These are phyloP conservation scores for Strigops habroptila DNA, from an alignment of 2,113 vertebrate species.

Conservation along the genomic window DNA sequence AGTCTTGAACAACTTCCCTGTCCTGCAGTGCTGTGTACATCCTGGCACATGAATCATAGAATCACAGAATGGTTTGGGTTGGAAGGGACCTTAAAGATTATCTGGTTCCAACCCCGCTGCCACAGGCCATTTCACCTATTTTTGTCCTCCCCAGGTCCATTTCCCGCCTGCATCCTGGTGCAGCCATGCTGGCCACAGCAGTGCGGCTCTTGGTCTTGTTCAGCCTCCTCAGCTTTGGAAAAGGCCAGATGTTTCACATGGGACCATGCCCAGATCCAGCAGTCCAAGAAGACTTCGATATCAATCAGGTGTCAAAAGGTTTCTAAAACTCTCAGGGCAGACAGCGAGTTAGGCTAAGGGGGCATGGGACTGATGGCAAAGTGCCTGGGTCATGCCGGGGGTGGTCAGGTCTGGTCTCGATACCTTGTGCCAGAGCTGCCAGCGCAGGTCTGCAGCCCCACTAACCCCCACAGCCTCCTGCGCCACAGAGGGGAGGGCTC, in stretches of 20 bases:
- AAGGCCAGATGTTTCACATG: conserved; percentile 82
- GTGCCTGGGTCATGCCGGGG: neutral
- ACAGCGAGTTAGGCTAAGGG: neutral
- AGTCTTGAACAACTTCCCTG: neutral
- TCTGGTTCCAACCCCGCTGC: neutral
- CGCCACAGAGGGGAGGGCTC: accelerated
- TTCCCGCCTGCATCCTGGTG: neutral
- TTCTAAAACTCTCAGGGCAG: accelerated
- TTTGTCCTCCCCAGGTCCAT: neutral
- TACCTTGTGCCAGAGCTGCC: neutral
- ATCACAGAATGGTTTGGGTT: neutral
- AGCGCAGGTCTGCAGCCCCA: accelerated
- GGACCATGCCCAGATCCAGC: conserved; percentile 82
- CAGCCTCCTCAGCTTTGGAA: neutral
- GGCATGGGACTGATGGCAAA: neutral
- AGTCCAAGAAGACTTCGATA: conserved; percentile 80
- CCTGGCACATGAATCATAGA: neutral
- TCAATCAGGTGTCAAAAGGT: conserved; percentile 77
- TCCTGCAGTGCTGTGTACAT: neutral
- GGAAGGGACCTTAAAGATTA: neutral
- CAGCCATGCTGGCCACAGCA: neutral
- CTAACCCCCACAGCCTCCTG: accelerated
- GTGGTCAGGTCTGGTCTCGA: neutral
- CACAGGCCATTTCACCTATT: neutral
- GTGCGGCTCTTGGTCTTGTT: conserved; percentile 10